Percentiles rank a stretch among this genome's conserved stretches.
These are phyloP conservation scores for Helicoverpa zea DNA, from an alignment of 1,140 invertebrate genomes.

Conservation along the genomic window DNA sequence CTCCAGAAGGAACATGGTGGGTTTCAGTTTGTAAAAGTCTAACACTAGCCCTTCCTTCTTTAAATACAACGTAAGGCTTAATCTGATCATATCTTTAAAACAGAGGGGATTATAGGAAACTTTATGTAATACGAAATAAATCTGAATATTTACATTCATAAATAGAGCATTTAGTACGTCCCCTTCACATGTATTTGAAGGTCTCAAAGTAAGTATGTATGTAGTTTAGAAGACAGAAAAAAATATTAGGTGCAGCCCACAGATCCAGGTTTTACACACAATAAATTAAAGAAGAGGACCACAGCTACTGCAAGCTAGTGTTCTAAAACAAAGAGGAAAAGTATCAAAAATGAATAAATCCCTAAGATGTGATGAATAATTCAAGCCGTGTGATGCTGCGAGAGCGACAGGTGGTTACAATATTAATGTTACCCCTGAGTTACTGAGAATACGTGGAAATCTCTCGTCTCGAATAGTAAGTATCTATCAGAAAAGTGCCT, in stretches of 20 bases:
- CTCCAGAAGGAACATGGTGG: no score
- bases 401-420: conserved; percentile 9
- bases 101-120: no score
- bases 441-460: background rate
- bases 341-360: background rate
- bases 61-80: no score
- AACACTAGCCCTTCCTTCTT: no score
- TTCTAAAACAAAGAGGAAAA: conserved; percentile 1
- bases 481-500: no score
- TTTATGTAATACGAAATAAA: no score
- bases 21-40: no score
- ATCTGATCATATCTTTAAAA: no score
- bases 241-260: background rate
- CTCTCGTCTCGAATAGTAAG: background rate
- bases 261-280: background rate
- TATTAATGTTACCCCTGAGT: background rate
- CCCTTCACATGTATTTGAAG: no score
- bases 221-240: background rate
- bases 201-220: no score
- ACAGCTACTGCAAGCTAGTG: background rate
- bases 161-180: no score
- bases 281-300: background rate
- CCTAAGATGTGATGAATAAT: conserved; percentile 22
- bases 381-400: background rate
- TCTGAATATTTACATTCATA: no score